Evolutionary conservation across 2,888 invertebrate genomes (phyloP).

Genomic region (Drosophila cognata): DNA sequence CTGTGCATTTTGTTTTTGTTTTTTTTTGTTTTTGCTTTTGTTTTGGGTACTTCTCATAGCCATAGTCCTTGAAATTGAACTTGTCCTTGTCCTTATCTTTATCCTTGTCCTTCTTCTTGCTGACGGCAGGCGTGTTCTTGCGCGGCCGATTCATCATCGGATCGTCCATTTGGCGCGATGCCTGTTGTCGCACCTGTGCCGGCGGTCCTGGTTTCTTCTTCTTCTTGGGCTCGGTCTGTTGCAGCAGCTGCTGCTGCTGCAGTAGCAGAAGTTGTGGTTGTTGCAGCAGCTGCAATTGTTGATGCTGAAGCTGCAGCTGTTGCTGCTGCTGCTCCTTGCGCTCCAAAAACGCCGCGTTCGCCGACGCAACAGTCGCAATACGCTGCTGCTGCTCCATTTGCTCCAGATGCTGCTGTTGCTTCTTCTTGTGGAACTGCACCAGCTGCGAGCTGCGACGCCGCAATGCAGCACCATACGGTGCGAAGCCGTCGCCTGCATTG

Average conservation of each 20-base stretch:
- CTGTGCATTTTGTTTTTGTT: slow-evolving; percentile 26
- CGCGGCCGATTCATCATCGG: slow-evolving; percentile 84
- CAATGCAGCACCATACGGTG: slow-evolving; percentile 65
- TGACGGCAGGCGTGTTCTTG: slow-evolving; percentile 62
- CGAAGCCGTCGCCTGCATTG: slow-evolving; percentile 43
- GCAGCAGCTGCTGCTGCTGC: slow-evolving; percentile 57
- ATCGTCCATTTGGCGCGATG: slow-evolving; percentile 81
- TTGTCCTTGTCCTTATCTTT: slow-evolving; percentile 49
- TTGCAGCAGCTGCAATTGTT: slow-evolving; percentile 60
- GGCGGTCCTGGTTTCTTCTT: slow-evolving; percentile 82
- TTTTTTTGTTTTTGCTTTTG: slow-evolving; percentile 33
- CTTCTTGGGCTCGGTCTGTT: slow-evolving; percentile 74
- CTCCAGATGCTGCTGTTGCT: slow-evolving; percentile 76
- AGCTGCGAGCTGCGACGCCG: slow-evolving; percentile 80
- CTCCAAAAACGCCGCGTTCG: slow-evolving; percentile 77
- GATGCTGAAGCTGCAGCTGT: slow-evolving; percentile 38
- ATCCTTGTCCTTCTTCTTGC: slow-evolving; percentile 71
- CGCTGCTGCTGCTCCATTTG: slow-evolving; percentile 81
- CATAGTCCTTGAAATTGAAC: slow-evolving; percentile 58
- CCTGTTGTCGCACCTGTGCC: slow-evolving; percentile 73
- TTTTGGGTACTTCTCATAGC: slow-evolving; percentile 80
- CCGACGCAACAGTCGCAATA: slow-evolving; percentile 75
- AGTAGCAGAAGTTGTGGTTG: slow-evolving; percentile 44
- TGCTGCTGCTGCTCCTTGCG: slow-evolving; percentile 67
- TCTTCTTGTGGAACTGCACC: slow-evolving; percentile 80